A percentile compares a stretch with the other conserved stretches of the same genome.
Conservation (phyloP, 2,888 invertebrate genomes). For the Camponotus fellah region DNA sequence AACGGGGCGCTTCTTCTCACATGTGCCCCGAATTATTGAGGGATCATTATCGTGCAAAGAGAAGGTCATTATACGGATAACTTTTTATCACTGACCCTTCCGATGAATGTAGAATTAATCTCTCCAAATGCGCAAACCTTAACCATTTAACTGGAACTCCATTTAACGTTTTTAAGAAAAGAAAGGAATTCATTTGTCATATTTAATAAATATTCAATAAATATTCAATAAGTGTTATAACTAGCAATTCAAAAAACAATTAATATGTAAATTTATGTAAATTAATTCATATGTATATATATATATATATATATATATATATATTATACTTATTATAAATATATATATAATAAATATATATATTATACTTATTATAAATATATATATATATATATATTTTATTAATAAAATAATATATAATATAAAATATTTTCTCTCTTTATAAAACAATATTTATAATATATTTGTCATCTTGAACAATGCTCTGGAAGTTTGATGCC, state of each 20-base stretch:
- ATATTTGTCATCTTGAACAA: not conserved
- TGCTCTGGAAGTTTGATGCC: not conserved
- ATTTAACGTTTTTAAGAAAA: conserved; percentile 10
- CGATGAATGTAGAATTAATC: conserved; percentile 19
- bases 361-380: no score
- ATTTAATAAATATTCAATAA: not conserved
- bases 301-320: no score
- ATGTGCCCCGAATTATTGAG: conserved; percentile 69
- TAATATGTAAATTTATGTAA: not conserved
- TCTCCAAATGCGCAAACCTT: conserved; percentile 10
- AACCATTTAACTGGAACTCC: conserved; percentile 10
- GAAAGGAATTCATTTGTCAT: not conserved
- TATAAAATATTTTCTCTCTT: no score
- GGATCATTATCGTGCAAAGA: conserved; percentile 72
- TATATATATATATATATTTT: not conserved
- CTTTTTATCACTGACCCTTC: conserved; percentile 43
- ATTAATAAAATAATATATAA: not conserved
- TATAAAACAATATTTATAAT: not conserved
- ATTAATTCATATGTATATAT: not conserved
- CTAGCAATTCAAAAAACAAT: not conserved
- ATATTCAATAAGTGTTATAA: not conserved
- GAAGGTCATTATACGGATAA: conserved; percentile 63
- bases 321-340: no score
- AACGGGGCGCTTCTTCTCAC: conserved; percentile 66
- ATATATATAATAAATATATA: no score